Evolutionary conservation across 2,797 vertebrate genomes (phyloP).

Genomic region (Danionella dracula): DNA sequence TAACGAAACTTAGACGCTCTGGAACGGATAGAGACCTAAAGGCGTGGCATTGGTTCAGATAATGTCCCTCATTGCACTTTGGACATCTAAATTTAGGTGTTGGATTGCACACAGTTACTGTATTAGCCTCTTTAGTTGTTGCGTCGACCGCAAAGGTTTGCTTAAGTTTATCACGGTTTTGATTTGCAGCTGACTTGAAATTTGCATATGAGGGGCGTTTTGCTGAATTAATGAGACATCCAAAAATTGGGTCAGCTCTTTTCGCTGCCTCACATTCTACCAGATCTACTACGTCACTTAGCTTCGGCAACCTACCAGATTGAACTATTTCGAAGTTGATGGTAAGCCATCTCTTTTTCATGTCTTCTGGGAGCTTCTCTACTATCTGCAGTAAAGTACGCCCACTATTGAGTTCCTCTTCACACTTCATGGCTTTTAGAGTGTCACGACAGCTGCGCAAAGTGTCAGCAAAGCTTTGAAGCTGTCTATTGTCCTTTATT

Average conservation of each 20-base stretch:
- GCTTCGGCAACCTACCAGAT: background rate
- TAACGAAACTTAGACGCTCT: background rate
- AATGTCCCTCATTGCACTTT: background rate
- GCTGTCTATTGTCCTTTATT: slow-evolving; percentile 4
- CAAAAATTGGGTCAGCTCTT: slow-evolving; percentile 3
- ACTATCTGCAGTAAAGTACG: background rate
- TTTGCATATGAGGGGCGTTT: background rate
- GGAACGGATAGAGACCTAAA: background rate
- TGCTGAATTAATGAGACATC: background rate
- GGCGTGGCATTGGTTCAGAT: slow-evolving; percentile 1
- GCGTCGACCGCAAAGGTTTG: background rate
- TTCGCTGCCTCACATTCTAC: background rate
- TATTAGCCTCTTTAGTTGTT: background rate
- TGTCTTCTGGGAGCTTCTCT: background rate
- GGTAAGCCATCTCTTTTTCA: background rate
- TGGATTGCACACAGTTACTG: background rate
- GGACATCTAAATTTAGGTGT: background rate
- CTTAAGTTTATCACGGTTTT: background rate
- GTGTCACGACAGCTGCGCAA: background rate
- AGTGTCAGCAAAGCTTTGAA: background rate
- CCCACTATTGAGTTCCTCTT: background rate
- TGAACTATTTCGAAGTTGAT: slow-evolving; percentile 2
- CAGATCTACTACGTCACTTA: background rate
- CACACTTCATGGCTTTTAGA: slow-evolving; percentile 5
- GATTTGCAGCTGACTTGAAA: background rate